phyloP scores from a whole-genome alignment of 2,113 vertebrate species.

The Bos javanicus region DNA sequence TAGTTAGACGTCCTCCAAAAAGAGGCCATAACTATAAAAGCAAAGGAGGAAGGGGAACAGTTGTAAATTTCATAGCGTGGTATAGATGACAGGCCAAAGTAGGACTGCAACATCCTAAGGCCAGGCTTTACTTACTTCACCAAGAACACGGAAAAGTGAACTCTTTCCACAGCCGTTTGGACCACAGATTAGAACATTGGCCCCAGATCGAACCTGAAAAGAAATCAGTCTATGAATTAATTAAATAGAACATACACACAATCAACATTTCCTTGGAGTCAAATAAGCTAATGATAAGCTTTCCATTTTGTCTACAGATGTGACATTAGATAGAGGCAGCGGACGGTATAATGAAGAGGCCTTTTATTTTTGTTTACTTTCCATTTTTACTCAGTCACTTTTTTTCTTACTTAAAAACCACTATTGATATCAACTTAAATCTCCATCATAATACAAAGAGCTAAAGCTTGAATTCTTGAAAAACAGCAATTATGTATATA shows the following conservation, averaged over 20 bases:
- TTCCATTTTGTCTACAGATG: slow-evolving; percentile 4
- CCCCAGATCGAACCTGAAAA: slow-evolving; percentile 91
- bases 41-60: not conserved
- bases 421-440: not conserved
- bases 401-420: slow-evolving; percentile 21
- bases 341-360: not conserved
- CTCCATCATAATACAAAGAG: slow-evolving; percentile 3
- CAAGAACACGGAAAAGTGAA: slow-evolving; percentile 96
- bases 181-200: slow-evolving; percentile 98
- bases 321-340: not conserved
- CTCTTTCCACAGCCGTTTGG: slow-evolving; percentile 99
- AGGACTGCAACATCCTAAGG: not conserved
- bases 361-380: slow-evolving; percentile 2
- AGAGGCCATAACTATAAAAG: slow-evolving; percentile 93
- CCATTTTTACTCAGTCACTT: not conserved
- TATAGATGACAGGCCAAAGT: not conserved
- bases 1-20: slow-evolving; percentile 94
- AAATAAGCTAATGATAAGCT: not conserved
- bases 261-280: not conserved
- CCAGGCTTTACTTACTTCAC: slow-evolving; percentile 87
- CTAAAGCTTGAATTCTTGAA: not conserved
- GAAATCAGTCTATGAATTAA: slow-evolving; percentile 52
- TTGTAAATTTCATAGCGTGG: not conserved
- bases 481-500: slow-evolving; percentile 5
- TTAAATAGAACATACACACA: not conserved